These are phyloP conservation scores for Pandion haliaetus DNA, from an alignment of 2,113 vertebrate species.

Conservation along the genomic window DNA sequence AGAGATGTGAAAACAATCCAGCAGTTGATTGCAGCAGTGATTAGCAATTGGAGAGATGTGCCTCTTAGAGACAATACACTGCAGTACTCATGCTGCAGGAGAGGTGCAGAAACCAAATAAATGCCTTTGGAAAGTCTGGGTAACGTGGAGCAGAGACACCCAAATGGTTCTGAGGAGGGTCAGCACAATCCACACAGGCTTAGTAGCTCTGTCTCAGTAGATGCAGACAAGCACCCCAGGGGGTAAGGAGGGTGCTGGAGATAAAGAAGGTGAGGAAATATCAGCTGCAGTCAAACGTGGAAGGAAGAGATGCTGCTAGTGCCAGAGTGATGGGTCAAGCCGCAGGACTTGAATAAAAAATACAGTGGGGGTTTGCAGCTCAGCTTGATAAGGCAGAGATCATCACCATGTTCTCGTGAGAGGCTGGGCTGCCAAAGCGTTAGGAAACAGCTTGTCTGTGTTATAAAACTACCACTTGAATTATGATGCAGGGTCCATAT, in stretches of 20 bases:
- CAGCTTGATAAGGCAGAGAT: background rate
- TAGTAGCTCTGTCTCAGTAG: background rate
- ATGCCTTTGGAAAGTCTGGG: background rate
- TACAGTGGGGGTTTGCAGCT: background rate
- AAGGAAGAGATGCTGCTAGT: background rate
- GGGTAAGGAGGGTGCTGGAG: background rate
- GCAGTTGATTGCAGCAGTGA: background rate
- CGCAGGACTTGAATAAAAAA: background rate
- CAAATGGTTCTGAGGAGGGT: background rate
- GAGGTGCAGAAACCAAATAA: background rate
- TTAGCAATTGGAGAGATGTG: background rate
- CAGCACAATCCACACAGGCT: background rate
- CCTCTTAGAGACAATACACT: background rate
- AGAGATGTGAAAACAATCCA: background rate
- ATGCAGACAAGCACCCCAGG: background rate
- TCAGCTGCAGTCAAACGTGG: background rate
- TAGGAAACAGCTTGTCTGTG: background rate
- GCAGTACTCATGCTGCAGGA: background rate
- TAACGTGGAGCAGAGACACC: background rate
- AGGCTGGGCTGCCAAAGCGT: background rate
- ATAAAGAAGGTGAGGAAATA: background rate
- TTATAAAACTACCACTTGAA: background rate
- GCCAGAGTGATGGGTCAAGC: background rate
- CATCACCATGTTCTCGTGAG: fast-evolving
- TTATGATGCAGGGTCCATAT: background rate